Percentiles rank a stretch among this genome's conserved stretches.
phyloP scores from a whole-genome alignment of 2,113 vertebrate species.

The Tachuris rubrigastra region DNA sequence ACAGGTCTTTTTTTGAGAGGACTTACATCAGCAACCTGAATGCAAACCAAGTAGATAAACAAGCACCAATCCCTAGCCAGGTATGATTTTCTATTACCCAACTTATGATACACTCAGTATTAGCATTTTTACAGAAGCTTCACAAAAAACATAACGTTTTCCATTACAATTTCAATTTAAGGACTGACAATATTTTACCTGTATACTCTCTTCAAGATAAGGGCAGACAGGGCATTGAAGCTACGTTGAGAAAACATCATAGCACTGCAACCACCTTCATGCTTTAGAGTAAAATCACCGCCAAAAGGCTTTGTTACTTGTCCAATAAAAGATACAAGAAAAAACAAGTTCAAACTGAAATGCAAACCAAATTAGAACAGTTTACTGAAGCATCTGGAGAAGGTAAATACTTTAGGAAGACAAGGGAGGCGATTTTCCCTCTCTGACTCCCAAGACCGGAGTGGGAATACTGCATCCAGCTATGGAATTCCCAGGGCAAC shows the following conservation, averaged over 20 bases:
- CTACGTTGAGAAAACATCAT: background rate
- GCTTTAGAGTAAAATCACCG: background rate
- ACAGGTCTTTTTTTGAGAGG: background rate
- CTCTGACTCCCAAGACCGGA: background rate
- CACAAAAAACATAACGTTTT: background rate
- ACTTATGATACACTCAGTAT: background rate
- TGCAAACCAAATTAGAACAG: background rate
- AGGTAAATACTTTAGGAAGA: background rate
- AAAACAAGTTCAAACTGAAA: background rate
- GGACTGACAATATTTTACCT: background rate
- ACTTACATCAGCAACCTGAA: background rate
- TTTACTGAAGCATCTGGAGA: background rate
- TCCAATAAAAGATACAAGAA: background rate
- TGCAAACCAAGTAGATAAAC: background rate
- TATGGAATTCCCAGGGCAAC: background rate
- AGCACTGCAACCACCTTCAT: background rate
- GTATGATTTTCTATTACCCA: background rate
- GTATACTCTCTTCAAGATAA: background rate
- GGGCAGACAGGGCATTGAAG: background rate
- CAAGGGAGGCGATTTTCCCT: background rate
- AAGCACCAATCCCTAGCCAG: background rate
- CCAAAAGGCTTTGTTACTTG: background rate
- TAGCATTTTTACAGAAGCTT: background rate
- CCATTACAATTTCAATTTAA: background rate
- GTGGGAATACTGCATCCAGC: background rate